Base-by-base conservation (phyloP, 2,888 invertebrate species). In the Malachius bipustulatus region DNA sequence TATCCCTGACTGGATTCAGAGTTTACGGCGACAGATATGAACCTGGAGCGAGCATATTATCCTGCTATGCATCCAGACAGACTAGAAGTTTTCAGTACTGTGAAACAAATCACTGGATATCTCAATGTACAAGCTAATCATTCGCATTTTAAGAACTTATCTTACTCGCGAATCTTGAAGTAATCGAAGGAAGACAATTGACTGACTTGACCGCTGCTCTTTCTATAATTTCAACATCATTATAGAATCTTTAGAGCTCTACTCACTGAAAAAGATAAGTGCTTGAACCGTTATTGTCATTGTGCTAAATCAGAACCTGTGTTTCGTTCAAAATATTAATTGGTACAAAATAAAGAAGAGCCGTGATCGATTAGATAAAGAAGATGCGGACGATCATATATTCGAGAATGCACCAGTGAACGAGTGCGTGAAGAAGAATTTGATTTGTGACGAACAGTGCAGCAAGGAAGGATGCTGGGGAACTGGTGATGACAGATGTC, bases 391-490 rank as follows among this genome's bases (percentile, higher is more conserved):
- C 38, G 73, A 75, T 43, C 71, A 85, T 38, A 70, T 89, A 37
- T 73, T 77, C 51, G 82, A 79, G 51, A 90, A 90, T 54, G 75
- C 77, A 32, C 73, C 79, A 44, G 65, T 66, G 27, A 67, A 65
- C 34, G 71, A 70, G 45, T 89, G 91, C 70, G 82, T 69, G 48
- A 69, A 66, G 52, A 73, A 76, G 43, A 77, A 78, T 35, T 66
- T 82, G 51, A 73, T 85, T 14, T 97, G 96, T 60, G 82, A 91
- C 57, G 67, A 73, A 13, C 81, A 94, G 62, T 97, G 96, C 57
- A 83, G 85, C 1, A 57, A 66, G 3, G 83, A 88, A 47, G 96
- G 97, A 10, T 97, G 97, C 63, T 97, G 97, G 97, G 94, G 94
- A 3, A 75, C 82, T 1, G 90, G 87, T 9, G 71, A 84, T 0